Conservation (phyloP, 2,113 vertebrate species). For the Zapus hudsonius region DNA sequence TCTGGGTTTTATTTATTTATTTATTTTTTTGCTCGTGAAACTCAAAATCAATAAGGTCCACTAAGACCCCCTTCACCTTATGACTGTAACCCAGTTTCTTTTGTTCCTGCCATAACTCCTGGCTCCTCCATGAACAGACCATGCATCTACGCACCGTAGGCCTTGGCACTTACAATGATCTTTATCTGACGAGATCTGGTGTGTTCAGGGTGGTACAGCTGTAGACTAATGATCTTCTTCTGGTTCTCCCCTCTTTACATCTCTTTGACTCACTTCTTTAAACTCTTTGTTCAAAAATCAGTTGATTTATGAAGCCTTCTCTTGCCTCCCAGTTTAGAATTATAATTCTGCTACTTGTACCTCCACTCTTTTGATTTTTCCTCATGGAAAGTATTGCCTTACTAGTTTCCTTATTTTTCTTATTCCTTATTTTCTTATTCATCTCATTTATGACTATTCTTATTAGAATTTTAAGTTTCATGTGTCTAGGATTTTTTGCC, state of each 20-base stretch:
- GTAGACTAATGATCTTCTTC: too few relatives aligned
- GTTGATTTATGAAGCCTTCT: not conserved
- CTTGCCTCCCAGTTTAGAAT: not conserved
- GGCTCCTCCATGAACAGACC: not conserved
- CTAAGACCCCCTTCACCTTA: not conserved
- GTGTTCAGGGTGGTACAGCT: too few relatives aligned
- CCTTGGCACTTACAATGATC: not conserved
- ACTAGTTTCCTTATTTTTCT: not conserved
- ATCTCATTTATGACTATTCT: not conserved
- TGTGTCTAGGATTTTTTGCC: not conserved
- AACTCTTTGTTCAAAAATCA: not conserved
- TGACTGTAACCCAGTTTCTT: not conserved
- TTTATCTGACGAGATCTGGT: too few relatives aligned
- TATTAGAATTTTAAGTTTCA: not conserved
- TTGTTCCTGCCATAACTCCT: not conserved
- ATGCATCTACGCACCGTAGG: not conserved
- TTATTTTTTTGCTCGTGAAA: not conserved
- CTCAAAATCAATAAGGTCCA: not conserved
- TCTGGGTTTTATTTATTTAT: too few relatives aligned
- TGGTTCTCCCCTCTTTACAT: not conserved
- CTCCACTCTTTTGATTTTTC: not conserved
- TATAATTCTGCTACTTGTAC: not conserved
- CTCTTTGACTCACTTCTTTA: not conserved
- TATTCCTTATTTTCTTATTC: not conserved
- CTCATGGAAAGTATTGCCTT: not conserved